Conservation (phyloP, 2,113 vertebrate genomes). For the Theristicus caerulescens region DNA sequence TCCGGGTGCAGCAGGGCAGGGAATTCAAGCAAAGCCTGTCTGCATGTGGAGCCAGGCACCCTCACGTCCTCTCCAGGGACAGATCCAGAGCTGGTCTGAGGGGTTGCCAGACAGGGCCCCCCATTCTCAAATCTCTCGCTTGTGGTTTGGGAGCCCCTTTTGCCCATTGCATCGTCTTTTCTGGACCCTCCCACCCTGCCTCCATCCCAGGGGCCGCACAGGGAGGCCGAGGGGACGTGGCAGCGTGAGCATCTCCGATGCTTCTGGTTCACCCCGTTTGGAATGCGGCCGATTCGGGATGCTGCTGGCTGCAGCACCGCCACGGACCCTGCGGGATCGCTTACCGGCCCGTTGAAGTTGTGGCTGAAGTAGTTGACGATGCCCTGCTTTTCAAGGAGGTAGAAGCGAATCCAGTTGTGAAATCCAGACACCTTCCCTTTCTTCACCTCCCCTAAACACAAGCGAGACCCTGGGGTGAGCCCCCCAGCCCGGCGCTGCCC, state of each 20-base stretch:
- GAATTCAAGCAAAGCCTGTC: background rate
- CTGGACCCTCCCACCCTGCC: background rate
- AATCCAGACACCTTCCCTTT: conserved; percentile 90
- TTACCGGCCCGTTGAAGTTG: conserved; percentile 88
- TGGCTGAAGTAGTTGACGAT: conserved; percentile 89
- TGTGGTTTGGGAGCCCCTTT: background rate
- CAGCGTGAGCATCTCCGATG: background rate
- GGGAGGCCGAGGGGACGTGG: fast-evolving
- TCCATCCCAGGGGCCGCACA: fast-evolving
- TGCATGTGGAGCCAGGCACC: background rate
- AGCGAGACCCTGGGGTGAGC: fast-evolving
- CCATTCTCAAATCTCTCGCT: fast-evolving
- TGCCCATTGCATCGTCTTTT: fast-evolving
- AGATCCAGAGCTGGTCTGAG: no score
- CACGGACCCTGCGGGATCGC: background rate
- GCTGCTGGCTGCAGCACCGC: fast-evolving
- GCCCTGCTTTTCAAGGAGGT: conserved; percentile 85
- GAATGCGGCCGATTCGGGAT: fast-evolving
- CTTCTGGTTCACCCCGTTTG: fast-evolving
- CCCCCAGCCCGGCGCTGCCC: fast-evolving
- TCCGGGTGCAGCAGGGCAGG: background rate
- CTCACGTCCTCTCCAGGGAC: fast-evolving
- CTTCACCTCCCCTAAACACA: conserved; percentile 86
- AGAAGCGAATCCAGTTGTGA: conserved; percentile 97
- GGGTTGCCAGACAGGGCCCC: background rate